These are phyloP conservation scores for Phrynocephalus guinanensis DNA, from an alignment of 2,797 vertebrate species.

Conservation along the genomic window DNA sequence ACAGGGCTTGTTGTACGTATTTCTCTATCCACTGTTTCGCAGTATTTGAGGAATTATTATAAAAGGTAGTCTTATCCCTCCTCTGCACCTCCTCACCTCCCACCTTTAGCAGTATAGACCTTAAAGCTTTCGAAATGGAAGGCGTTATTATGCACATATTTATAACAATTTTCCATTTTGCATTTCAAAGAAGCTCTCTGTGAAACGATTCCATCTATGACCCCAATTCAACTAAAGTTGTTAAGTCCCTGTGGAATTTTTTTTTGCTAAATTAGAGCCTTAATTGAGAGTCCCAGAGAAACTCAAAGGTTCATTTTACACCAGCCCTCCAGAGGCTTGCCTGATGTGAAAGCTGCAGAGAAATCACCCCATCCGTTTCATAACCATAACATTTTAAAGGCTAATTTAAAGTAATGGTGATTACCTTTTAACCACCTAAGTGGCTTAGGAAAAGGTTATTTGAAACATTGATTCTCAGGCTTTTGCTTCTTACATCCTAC, in stretches of 20 bases:
- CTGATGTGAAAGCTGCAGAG: too few species aligned
- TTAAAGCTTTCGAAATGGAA: background rate
- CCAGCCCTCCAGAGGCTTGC: background rate
- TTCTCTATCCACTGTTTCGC: background rate
- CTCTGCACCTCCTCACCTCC: too few species aligned
- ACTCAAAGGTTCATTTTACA: background rate
- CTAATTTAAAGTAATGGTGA: background rate
- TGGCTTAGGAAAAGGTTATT: background rate
- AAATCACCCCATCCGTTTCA: too few species aligned
- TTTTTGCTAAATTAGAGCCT: background rate
- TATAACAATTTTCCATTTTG: background rate
- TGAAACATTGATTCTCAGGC: too few species aligned
- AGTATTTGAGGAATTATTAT: background rate
- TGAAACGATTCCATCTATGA: background rate
- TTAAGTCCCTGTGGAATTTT: background rate
- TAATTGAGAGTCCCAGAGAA: background rate
- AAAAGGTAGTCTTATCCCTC: background rate
- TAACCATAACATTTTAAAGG: too few species aligned
- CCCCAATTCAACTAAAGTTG: background rate
- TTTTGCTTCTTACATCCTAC: too few species aligned
- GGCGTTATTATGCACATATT: background rate
- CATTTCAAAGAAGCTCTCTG: background rate
- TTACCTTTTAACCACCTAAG: background rate
- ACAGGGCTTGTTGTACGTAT: background rate
- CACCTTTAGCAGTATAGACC: background rate